Base-by-base conservation (phyloP, 2,888 invertebrate species). In the Lithosia quadra region DNA sequence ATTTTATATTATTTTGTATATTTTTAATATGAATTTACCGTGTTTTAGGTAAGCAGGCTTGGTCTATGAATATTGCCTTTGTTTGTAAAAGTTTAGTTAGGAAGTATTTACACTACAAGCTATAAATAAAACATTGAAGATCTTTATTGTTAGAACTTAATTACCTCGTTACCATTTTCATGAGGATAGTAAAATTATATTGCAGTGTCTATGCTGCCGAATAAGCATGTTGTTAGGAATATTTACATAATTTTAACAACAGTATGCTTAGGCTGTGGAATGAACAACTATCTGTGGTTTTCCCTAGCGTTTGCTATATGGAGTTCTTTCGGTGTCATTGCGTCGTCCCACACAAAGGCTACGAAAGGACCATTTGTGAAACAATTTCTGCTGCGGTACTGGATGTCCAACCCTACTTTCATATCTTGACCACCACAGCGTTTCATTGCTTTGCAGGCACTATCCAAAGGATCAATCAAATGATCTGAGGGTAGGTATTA, bases 31-130 rank as follows among this genome's bases (percentile, higher is more conserved):
- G 61, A 58, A 62, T 74, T 74, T 76, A 53, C 39, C 74, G 72
- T 80, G 78, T 78, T 78, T 74, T 71, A 71, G 73, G 78, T 80
- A 74, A 74, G 3, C 59, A 73, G 69, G 69, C 63, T 73, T 71
- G 64, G 24, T 58, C n/a, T 61, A 7, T 22, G 1, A 59, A 66
- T 11, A 28, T 67, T 72, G 72, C 22, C 55, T 73, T 66, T 70
- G 59, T 63, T 49, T 56, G 28, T 43, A 39, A 18, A 10, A 7
- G 43, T 59, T 13, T 57, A 1, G 10, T 63, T 61, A 39, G 4
- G 15, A 43, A 49, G 9, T 49, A 3, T n/a, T 49, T n/a, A n/a
- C n/a, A n/a, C n/a, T 18, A n/a, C n/a, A 49, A 49, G n/a, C n/a
- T 5, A 18, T 9, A n/a, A 18, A n/a, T 49, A 15, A n/a, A n/a